phyloP scores from a whole-genome alignment of 2,797 vertebrate species.

The Rhincodon typus region DNA sequence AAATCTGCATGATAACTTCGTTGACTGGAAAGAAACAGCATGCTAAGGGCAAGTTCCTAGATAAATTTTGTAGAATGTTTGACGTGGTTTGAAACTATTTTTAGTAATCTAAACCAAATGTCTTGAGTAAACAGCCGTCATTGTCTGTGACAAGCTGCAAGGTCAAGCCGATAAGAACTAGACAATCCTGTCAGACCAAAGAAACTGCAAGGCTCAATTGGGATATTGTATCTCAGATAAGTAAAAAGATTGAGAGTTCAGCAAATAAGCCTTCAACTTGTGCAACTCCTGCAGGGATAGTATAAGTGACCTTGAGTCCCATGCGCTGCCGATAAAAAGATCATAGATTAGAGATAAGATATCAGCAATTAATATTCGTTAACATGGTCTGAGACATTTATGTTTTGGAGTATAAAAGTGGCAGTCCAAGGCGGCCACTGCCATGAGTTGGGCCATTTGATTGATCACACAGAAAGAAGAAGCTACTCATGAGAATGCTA shows the following conservation, averaged over 20 bases:
- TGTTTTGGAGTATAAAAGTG: background rate
- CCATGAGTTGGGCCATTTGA: background rate
- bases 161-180: background rate
- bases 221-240: background rate
- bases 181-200: background rate
- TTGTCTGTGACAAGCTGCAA: background rate
- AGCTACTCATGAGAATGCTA: too few relatives aligned
- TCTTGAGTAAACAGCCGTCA: background rate
- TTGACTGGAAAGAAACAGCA: background rate
- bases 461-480: background rate
- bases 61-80: background rate
- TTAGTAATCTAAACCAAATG: background rate
- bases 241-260: background rate
- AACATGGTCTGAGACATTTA: background rate
- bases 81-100: background rate
- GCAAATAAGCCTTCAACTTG: background rate
- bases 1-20: background rate
- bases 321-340: background rate
- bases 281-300: background rate
- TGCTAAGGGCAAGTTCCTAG: background rate
- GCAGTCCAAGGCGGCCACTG: background rate
- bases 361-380: background rate
- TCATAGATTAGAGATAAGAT: background rate
- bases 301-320: background rate
- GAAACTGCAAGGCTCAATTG: background rate